Base-by-base conservation (phyloP, 2,888 invertebrate species). In the Ophion slaviceki region DNA sequence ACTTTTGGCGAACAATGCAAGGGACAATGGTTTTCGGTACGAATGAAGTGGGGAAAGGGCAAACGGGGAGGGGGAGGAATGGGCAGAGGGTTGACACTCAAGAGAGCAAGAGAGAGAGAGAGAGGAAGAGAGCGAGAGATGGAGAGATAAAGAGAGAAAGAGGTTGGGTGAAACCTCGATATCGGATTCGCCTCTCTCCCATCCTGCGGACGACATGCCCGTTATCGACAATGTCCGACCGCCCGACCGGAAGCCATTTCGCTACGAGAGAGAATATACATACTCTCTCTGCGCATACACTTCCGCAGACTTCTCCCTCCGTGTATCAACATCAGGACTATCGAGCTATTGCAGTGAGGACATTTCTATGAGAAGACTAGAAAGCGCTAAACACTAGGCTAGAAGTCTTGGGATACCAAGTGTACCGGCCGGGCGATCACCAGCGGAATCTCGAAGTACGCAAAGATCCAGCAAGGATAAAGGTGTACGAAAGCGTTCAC, bases 161-260 rank as follows among this genome's bases (percentile, higher is more conserved):
- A 45, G 85, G 77, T 75, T 67, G 84, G 88, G 92, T 88, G 90
- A 91, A 93, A 90, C 24, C 91, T 91, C 92, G 92, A 92, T 93
- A 93, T 93, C 91, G 91, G 91, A 91, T 93, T 92, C 89, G 89
- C 89, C 89, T 89, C 88, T 87, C 89, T 89, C 91, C 57, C 74
- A 62, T 80, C 78, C 74, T 77, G 88, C 71, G 79, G 78, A 86
- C 85, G 90, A 91, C 90, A 87, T 91, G 90, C 89, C 92, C 90
- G 91, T 92, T 92, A 91, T 92, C 92, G 90, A 93, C 92, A 92
- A 93, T 93, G 91, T 92, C 92, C 90, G 91, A 91, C 91, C 92
- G 90, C 89, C 91, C 90, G 90, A 92, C 93, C 93, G 93, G 93
- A 93, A 93, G 92, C 91, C 91, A 92, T 93, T 93, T 91, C 90